Evolutionary conservation across 2,888 invertebrate species (phyloP).

Genomic region (Lithophane ornitopus): DNA sequence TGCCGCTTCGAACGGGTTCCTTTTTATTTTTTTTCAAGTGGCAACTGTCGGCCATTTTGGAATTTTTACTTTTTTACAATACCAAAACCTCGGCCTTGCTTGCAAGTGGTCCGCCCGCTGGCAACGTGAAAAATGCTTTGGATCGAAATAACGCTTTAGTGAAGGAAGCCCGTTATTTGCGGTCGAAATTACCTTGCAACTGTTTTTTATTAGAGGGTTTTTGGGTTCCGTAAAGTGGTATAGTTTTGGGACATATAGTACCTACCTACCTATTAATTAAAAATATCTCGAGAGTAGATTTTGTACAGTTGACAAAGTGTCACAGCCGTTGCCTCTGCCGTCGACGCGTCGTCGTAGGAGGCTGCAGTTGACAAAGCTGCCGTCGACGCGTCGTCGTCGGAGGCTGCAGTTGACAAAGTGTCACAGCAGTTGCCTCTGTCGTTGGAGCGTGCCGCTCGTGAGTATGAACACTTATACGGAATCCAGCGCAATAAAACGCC

Average conservation of each 20-base stretch:
- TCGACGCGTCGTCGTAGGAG: too few relatives aligned
- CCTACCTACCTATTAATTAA: background rate
- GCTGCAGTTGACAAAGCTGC: too few relatives aligned
- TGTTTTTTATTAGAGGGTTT: constrained; percentile 49
- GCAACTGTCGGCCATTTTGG: constrained; percentile 72
- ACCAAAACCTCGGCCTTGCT: constrained; percentile 79
- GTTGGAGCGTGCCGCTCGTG: too few relatives aligned
- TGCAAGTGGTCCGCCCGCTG: constrained; percentile 79
- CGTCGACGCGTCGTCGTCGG: too few relatives aligned
- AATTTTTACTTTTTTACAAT: constrained; percentile 73
- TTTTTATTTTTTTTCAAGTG: constrained; percentile 69
- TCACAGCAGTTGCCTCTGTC: too few relatives aligned
- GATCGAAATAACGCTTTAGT: constrained; percentile 70
- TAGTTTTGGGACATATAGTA: background rate
- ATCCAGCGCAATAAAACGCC: constrained; percentile 3
- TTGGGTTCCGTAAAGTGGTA: constrained; percentile 35
- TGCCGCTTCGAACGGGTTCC: constrained; percentile 70
- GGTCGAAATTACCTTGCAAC: constrained; percentile 69
- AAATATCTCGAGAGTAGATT: background rate
- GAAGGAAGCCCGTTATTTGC: constrained; percentile 73
- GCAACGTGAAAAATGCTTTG: constrained; percentile 71
- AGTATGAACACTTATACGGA: constrained; percentile 27
- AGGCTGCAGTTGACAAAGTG: too few relatives aligned
- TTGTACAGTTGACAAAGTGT: too few relatives aligned
- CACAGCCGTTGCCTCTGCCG: too few relatives aligned